These are phyloP conservation scores for Ivindomyrus marchei DNA, from an alignment of 2,113 vertebrate species.

Conservation along the genomic window DNA sequence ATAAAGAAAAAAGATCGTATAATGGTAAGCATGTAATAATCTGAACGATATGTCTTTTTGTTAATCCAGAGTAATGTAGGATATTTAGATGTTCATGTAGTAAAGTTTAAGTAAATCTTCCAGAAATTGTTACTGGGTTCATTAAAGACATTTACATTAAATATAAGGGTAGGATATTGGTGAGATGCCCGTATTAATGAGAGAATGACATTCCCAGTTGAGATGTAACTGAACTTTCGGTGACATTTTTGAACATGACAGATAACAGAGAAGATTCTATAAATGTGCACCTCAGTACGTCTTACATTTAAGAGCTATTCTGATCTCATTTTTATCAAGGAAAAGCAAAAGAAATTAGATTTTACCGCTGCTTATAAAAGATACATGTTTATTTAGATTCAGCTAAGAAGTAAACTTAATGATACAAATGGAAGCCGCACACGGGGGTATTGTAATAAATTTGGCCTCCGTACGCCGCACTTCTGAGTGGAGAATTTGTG, in stretches of 20 bases:
- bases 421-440: not conserved
- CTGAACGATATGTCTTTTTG: not conserved
- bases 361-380: not conserved
- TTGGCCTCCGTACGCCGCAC: not conserved
- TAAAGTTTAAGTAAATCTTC: not conserved
- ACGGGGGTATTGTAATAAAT: not conserved
- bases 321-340: not conserved
- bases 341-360: not conserved
- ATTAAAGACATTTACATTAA: not conserved
- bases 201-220: not conserved
- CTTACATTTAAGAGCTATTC: not conserved
- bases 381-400: not conserved
- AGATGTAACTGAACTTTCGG: not conserved
- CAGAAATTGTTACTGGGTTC: not conserved
- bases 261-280: not conserved
- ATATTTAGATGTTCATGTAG: not conserved
- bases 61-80: not conserved
- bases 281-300: not conserved
- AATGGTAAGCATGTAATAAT: not conserved
- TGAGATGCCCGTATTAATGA: not conserved
- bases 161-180: not conserved
- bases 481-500: not conserved
- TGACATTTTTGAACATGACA: not conserved
- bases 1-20: not conserved
- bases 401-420: not conserved